These are phyloP conservation scores for Phoebastria nigripes DNA, from an alignment of 2,797 vertebrate species.

Conservation along the genomic window DNA sequence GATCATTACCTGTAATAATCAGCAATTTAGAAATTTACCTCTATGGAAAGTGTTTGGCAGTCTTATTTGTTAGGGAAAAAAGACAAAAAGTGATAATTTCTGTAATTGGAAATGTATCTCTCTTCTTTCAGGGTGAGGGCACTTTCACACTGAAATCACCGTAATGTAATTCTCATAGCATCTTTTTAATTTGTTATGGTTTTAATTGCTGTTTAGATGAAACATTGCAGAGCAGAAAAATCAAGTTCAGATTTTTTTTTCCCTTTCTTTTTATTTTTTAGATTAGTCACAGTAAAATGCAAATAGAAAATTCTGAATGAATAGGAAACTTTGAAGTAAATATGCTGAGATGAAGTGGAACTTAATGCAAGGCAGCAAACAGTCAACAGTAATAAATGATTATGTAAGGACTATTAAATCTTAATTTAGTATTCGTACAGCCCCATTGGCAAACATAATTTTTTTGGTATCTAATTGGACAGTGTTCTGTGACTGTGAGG, in stretches of 20 bases:
- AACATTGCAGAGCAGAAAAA: not conserved
- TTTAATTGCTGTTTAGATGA: constrained; percentile 38
- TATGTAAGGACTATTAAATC: constrained; percentile 65
- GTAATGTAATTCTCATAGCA: not conserved
- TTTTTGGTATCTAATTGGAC: constrained; percentile 67
- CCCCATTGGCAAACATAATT: constrained; percentile 27
- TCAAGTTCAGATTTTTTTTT: not conserved
- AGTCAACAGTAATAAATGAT: constrained; percentile 57
- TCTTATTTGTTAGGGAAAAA: constrained; percentile 1
- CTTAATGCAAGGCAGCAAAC: constrained; percentile 44
- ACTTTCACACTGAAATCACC: not conserved
- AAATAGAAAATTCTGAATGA: not conserved
- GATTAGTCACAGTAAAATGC: constrained; percentile 1
- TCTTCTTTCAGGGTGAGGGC: not conserved
- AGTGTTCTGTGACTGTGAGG: constrained; percentile 52
- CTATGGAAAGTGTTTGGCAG: constrained; percentile 1
- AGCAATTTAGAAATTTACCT: constrained; percentile 53
- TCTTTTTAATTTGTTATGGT: not conserved
- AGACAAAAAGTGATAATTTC: constrained; percentile 8
- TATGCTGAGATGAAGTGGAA: constrained; percentile 18
- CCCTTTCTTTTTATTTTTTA: not conserved
- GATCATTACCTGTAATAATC: constrained; percentile 55
- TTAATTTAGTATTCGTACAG: constrained; percentile 66
- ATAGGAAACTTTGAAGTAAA: constrained; percentile 48
- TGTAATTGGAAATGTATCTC: not conserved